phyloP scores from a whole-genome alignment of 2,888 invertebrate species.

The Drosophila anceps region DNA sequence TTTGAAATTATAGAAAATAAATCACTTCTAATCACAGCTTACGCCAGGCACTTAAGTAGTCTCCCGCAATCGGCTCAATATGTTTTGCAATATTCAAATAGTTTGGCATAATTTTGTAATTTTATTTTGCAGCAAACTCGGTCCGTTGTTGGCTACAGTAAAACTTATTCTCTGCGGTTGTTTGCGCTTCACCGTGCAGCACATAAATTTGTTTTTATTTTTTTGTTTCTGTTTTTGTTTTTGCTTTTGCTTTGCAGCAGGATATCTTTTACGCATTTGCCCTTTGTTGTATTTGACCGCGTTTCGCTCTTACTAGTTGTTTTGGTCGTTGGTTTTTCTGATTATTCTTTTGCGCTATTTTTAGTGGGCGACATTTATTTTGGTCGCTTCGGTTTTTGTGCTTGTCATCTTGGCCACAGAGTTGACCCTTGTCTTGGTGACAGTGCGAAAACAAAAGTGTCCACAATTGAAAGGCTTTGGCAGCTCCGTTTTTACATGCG shows the following conservation, averaged over 20 bases:
- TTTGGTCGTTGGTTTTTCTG: slow-evolving; percentile 48
- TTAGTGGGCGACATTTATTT: slow-evolving; percentile 71
- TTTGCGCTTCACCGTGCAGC: slow-evolving; percentile 44
- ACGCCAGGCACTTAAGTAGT: not conserved
- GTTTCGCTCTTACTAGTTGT: slow-evolving; percentile 46
- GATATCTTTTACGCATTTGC: slow-evolving; percentile 25
- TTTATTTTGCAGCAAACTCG: slow-evolving; percentile 2
- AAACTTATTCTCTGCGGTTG: slow-evolving; percentile 67
- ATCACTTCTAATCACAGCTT: not conserved
- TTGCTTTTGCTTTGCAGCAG: slow-evolving; percentile 22
- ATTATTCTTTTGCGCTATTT: slow-evolving; percentile 67
- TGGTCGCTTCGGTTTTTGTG: slow-evolving; percentile 51
- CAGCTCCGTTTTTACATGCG: slow-evolving; percentile 9
- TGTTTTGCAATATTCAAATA: not conserved
- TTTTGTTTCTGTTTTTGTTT: not conserved
- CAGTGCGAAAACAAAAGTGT: slow-evolving; percentile 35
- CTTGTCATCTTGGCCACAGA: slow-evolving; percentile 36
- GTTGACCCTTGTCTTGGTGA: slow-evolving; percentile 45
- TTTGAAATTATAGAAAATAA: not conserved
- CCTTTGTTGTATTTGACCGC: slow-evolving; percentile 27
- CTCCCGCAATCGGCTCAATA: not conserved
- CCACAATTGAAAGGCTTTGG: slow-evolving; percentile 46
- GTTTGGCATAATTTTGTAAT: not conserved
- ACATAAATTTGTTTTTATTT: slow-evolving; percentile 45
- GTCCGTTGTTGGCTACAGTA: slow-evolving; percentile 25